Evolutionary conservation across 1,140 invertebrate genomes (phyloP).

Genomic region (Drosophila rhopaloa): DNA sequence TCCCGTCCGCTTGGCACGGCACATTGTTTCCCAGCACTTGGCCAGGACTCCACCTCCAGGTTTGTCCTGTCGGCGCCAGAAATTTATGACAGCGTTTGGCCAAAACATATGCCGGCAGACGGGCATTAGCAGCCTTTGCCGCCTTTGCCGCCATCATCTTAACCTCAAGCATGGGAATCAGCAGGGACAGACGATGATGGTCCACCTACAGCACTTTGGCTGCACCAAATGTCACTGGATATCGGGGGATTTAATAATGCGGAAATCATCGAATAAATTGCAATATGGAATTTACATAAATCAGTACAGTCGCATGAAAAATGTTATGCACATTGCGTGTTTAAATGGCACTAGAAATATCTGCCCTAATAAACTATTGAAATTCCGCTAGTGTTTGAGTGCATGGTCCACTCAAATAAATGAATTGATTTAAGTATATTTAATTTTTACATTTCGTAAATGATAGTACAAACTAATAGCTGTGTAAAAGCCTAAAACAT

Average conservation of each 20-base stretch:
- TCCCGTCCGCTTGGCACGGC: conserved; percentile 56
- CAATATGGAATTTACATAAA: conserved; percentile 1
- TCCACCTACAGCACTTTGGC: background rate
- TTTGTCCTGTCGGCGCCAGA: conserved; percentile 50
- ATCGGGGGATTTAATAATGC: conserved; percentile 8
- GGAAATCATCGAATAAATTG: conserved; percentile 30
- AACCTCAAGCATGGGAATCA: conserved; percentile 10
- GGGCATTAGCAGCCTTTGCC: conserved; percentile 75
- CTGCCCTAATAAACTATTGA: too few relatives aligned
- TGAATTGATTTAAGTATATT: too few relatives aligned
- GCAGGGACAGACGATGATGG: background rate
- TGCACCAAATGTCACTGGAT: conserved; percentile 7
- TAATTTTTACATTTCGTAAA: too few relatives aligned
- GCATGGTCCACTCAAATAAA: too few relatives aligned
- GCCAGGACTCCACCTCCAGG: conserved; percentile 17
- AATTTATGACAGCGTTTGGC: conserved; percentile 82
- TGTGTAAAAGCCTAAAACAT: too few relatives aligned
- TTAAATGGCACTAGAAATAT: too few relatives aligned
- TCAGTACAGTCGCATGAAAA: background rate
- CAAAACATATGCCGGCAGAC: conserved; percentile 78
- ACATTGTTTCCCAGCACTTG: conserved; percentile 70
- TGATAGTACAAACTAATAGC: too few relatives aligned
- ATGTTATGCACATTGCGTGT: too few relatives aligned
- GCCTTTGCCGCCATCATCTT: conserved; percentile 52
- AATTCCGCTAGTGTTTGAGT: too few relatives aligned